phyloP scores from a whole-genome alignment of 2,888 invertebrate species.

The Chaitophorus viminalis region DNA sequence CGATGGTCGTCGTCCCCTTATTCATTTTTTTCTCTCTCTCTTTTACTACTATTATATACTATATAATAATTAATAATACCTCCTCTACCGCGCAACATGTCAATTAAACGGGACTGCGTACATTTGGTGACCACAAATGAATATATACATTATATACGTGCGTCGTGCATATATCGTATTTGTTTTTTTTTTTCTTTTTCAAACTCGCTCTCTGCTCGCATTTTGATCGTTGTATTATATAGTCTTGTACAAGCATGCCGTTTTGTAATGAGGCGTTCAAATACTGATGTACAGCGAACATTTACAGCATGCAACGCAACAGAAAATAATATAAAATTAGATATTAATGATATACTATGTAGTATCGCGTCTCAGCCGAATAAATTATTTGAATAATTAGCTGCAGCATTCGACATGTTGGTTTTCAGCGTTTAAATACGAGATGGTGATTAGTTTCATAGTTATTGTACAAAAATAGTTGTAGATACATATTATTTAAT shows the following conservation, averaged over 20 bases:
- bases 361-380: not conserved
- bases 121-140: slow-evolving; percentile 60
- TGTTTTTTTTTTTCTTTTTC: slow-evolving; percentile 14
- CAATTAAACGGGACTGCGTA: slow-evolving; percentile 54
- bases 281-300: not conserved
- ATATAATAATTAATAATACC: slow-evolving; percentile 59
- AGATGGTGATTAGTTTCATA: not conserved
- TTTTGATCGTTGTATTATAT: not conserved
- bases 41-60: slow-evolving; percentile 16
- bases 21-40: slow-evolving; percentile 8
- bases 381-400: not conserved
- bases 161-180: not conserved
- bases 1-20: slow-evolving; percentile 53
- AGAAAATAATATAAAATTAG: not conserved
- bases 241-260: not conserved
- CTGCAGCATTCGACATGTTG: not conserved
- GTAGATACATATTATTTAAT: too few relatives aligned
- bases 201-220: not conserved
- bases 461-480: too few relatives aligned
- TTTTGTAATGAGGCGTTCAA: slow-evolving; percentile 41
- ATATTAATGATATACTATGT: not conserved
- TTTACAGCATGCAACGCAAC: not conserved
- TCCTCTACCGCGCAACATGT: slow-evolving; percentile 57
- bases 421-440: not conserved
- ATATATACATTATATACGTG: slow-evolving; percentile 4